These are phyloP conservation scores for Scolopax rusticola DNA, from an alignment of 2,797 vertebrate genomes.

Conservation along the genomic window DNA sequence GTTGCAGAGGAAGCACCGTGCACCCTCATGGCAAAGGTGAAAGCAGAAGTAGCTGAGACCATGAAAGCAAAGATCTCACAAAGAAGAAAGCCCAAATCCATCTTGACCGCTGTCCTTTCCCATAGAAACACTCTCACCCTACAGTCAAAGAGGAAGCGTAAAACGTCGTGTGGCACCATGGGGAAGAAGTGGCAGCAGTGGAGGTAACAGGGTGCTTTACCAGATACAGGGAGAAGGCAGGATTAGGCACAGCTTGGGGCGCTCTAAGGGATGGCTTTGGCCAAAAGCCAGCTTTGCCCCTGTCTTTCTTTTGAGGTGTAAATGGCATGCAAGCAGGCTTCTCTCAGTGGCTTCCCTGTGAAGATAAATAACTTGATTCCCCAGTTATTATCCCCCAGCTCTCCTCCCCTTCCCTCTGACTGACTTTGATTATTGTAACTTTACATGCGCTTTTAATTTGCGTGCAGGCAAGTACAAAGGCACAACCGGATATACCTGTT, in stretches of 20 bases:
- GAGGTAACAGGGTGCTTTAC: background rate
- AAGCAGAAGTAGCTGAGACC: background rate
- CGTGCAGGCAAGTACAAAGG: constrained; percentile 80
- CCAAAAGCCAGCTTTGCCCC: constrained; percentile 21
- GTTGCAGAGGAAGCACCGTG: background rate
- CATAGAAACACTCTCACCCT: background rate
- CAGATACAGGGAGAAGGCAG: background rate
- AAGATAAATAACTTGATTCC: constrained; percentile 72
- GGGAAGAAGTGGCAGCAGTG: background rate
- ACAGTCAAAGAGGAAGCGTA: background rate
- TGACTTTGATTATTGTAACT: constrained; percentile 78
- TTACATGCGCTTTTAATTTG: constrained; percentile 79
- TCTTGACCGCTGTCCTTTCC: background rate
- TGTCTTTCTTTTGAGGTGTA: constrained; percentile 62
- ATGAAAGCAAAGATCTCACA: background rate
- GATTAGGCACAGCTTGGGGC: background rate
- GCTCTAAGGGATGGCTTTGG: constrained; percentile 25
- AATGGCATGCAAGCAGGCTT: constrained; percentile 46
- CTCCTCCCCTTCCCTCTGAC: constrained; percentile 72
- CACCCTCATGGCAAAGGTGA: background rate
- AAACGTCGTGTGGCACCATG: accelerated
- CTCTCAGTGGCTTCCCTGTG: constrained; percentile 20
- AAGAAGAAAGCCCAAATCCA: background rate
- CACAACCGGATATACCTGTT: constrained; percentile 87
- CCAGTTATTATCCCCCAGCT: constrained; percentile 69